Percentiles rank a stretch among this genome's conserved stretches.
These are phyloP conservation scores for Drosophila trichaetosa DNA, from an alignment of 2,888 invertebrate genomes.

Conservation along the genomic window DNA sequence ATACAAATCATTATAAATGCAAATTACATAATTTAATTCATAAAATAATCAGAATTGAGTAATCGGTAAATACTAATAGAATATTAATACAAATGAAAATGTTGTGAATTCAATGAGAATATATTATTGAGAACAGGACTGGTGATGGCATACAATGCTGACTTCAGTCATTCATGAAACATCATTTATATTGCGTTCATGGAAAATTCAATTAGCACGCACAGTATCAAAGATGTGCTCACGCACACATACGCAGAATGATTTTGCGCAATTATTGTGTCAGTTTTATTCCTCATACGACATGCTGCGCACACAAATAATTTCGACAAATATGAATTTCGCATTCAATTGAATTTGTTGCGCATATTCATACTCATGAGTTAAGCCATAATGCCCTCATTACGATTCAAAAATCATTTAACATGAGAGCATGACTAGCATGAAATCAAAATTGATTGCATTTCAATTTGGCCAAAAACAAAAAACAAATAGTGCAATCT, in stretches of 20 bases:
- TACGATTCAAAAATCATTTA: slow-evolving; percentile 38
- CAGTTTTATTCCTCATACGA: slow-evolving; percentile 71
- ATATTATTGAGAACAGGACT: slow-evolving; percentile 4
- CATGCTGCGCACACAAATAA: slow-evolving; percentile 64
- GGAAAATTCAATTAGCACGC: slow-evolving; percentile 61
- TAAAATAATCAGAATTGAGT: not conserved
- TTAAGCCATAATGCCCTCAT: slow-evolving; percentile 29
- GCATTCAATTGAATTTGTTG: slow-evolving; percentile 55
- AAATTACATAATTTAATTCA: not conserved
- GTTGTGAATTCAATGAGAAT: slow-evolving; percentile 7
- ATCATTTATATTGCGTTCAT: slow-evolving; percentile 34
- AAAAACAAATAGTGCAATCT: not conserved
- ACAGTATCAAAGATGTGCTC: slow-evolving; percentile 3
- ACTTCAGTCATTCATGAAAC: slow-evolving; percentile 12
- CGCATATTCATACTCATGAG: slow-evolving; percentile 30
- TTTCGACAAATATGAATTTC: slow-evolving; percentile 24
- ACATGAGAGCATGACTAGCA: slow-evolving; percentile 20
- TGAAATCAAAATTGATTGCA: slow-evolving; percentile 36
- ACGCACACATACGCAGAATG: slow-evolving; percentile 7
- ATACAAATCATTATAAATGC: not conserved
- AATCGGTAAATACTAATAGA: not conserved
- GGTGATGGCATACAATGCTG: slow-evolving; percentile 8
- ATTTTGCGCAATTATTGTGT: slow-evolving; percentile 55
- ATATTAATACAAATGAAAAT: not conserved
- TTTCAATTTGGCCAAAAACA: slow-evolving; percentile 10